Base-by-base conservation (phyloP, 2,888 invertebrate species). In the Apodemia zela region DNA sequence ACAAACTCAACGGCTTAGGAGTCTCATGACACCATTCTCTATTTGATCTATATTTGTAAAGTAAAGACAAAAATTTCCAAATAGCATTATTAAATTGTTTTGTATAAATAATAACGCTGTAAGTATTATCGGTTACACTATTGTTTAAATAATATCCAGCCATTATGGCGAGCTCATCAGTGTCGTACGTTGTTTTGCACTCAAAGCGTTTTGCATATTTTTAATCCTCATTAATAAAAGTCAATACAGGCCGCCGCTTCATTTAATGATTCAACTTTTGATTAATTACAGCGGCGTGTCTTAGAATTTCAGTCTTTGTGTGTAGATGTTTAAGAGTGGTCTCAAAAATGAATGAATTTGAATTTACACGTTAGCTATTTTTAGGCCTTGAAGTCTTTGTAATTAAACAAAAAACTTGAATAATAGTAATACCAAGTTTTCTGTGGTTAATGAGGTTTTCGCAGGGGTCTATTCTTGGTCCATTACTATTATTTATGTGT, bases 181-280 rank as follows among this genome's bases (percentile, higher is more conserved):
- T 72, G 70, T 72, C 66, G 71, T 75, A 74, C 73, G 25, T 73
- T 73, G 71, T 71, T 69, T 71, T 73, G 68, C 72, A 71, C 69
- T 71, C 68, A 67, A 57, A 69, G 62, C 73, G 68, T 75, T 79
- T 79, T 77, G 79, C 78, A 81, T 82, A 73, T 75, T 79, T 78
- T 80, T 78, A 75, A 77, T 74, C 74, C 79, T 77, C 78, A 81
- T 79, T 80, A 80, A 81, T 78, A 76, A 76, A 79, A 79, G 75
- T 78, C 77, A 75, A 74, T 73, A 65, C 71, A 72, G 73, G 70
- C 66, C 71, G 71, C 64, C 67, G 76, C 67, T 57, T 57, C 29
- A 29, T 54, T 25, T 57, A 57, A 57, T 57, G 57, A 29, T n/a
- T 8, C 25, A 29, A 25, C 25, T 57, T 57, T 57, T 57, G 57